Base-by-base conservation (phyloP, 2,888 invertebrate genomes). In the Caenorhabditis sp. region DNA sequence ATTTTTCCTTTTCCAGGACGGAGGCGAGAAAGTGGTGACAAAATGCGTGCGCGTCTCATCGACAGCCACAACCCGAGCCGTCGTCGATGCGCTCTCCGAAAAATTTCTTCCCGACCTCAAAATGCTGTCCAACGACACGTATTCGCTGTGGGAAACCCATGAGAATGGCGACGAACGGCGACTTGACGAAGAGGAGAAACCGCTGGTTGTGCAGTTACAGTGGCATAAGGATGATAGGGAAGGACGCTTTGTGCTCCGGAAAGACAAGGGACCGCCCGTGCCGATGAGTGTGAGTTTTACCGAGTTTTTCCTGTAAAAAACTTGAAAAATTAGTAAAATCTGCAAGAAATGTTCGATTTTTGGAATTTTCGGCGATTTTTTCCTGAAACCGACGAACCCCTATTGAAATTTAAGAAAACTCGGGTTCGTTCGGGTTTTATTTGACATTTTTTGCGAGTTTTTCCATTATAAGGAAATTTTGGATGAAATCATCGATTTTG, bases 61-160 rank as follows among this genome's bases (percentile, higher is more conserved):
- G 80, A 96, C 97, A 88, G 98, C 98, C 60, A 97, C 97, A 51
- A 96, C 97, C 1, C 69, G 86, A 22, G 97, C 97, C 92, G 98
- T 99, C 87, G 97, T 99, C 92, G 96, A 96, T 92, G 98, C 97
- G 9, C 94, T 99, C 86, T 96, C 99, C 89, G 98, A 98, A 93
- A 99, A 99, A 93, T 99, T 99, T 94, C 95, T 98, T 91, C 98
- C 99, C 22, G 99, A 99, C 93, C 97, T 99, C 97, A 94, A 97
- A 87, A 98, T 99, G 98, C 93, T 95, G 64, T 94, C 94, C 51
- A 90, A 92, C 60, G 94, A 94, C n/a, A 94, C 94, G 85, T 95
- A 94, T 91, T 94, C 94, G 50, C 93, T 95, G 58, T 95, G 95
- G 92, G 95, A 95, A 58, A 87, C 95, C 55, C 95, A 95, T 89